Evolutionary conservation across 1,140 invertebrate genomes (phyloP), one percentile per base, ranked within the genome.

Genomic region (Heliconius hewitsoni): DNA sequence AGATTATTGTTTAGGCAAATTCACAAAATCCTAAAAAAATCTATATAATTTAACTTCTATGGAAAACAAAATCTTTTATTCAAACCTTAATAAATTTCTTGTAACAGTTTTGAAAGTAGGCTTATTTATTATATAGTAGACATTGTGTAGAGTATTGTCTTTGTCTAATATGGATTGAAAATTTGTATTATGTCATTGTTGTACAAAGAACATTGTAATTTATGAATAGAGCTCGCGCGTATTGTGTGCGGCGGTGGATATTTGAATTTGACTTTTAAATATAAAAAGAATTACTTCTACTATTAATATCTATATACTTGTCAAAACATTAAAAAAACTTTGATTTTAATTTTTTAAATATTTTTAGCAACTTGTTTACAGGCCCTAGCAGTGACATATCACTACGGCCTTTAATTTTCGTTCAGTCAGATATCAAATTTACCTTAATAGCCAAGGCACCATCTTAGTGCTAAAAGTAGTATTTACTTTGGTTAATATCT

Each of bases 131-230:
- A 23, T 66, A 27, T 57, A n/a, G 52, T 3, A 55, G 23, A 66
- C 57, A 66, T 66, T 18, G 60, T 30, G 11, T 30, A 42, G 39
- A 5, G 2, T 9, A 73, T 73, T 76, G 71, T 78, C 76, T 34
- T 60, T 39, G 60, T 78, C 60, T 37, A 42, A 70, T 79, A 75
- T 71, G 60, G 73, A 71, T 70, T 71, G 74, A 66, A 52, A 39
- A 72, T 52, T 73, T 39, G 19, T 79, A 55, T 71, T 75, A 74
- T 76, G 71, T 76, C 78, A 80, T 76, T 80, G 74, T 76, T 39
- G 55, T 66, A 19, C 52, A 52, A 75, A 42, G 16, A 71, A 70
- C 37, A 76, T 80, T 79, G 60, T 75, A 72, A 79, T 75, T 46
- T 77, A 77, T 73, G 79, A 73, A 80, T 74, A 72, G 60, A 66